These are phyloP conservation scores for Macropus fuliginosus DNA, from an alignment of 2,797 vertebrate species.

Conservation along the genomic window DNA sequence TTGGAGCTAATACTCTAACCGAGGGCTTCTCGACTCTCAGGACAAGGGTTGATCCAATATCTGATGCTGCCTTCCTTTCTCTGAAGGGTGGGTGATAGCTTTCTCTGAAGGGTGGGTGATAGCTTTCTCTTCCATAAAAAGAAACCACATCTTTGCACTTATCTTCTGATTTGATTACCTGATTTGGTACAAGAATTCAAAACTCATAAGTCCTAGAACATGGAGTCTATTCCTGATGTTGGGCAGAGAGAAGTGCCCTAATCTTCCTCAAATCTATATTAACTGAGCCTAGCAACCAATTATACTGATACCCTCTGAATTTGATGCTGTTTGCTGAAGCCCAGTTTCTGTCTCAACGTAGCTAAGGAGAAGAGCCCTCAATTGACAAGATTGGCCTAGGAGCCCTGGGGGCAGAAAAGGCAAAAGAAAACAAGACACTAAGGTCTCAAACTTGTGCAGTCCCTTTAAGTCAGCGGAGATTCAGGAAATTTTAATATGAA, in stretches of 20 bases:
- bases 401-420: slow-evolving; percentile 16
- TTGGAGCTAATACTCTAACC: neutral
- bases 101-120: neutral
- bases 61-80: neutral
- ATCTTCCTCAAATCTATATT: neutral
- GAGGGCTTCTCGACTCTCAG: neutral
- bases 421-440: slow-evolving; percentile 20
- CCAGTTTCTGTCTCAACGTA: neutral
- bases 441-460: slow-evolving; percentile 9
- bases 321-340: neutral
- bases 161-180: neutral
- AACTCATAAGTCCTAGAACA: neutral
- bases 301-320: neutral
- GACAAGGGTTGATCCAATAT: neutral
- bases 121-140: neutral
- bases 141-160: neutral
- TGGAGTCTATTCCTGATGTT: neutral
- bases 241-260: neutral
- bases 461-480: slow-evolving; percentile 37
- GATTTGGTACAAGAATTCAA: neutral
- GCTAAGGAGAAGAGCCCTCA: neutral
- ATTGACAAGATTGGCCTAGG: neutral
- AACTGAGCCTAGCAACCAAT: neutral
- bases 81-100: neutral
- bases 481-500: slow-evolving; percentile 60